Base-by-base conservation (phyloP, 2,888 invertebrate species). In the Coenonympha glycerion region DNA sequence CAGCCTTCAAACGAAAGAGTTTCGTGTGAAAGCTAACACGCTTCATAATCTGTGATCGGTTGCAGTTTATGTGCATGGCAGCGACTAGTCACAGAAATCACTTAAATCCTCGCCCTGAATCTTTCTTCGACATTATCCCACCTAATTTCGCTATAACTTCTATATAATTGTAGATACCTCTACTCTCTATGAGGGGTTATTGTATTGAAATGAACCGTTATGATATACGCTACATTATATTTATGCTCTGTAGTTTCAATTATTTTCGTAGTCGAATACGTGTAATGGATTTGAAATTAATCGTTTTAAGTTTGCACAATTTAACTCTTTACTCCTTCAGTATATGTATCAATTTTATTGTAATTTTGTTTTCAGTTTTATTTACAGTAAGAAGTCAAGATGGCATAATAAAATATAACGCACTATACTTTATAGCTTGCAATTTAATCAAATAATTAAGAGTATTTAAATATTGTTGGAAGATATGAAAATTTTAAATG, bases 281-380 rank as follows among this genome's bases (percentile, higher is more conserved):
- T 36, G 22, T 47, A 26, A 47, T 24, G 42, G 26, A 47, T 51
- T 52, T 51, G 39, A 53, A 44, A 47, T 45, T 37, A 40, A 41
- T 37, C n/a, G 11, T 33, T 49, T 41, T 33, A 36, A 18, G 39
- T 39, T 39, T 30, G 46, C 52, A 40, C 28, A 49, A 46, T 40
- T 37, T 16, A 9, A 46, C 34, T 21, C 21, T 6, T 46, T 39
- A 26, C 21, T 21, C 16, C 30, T 41, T n/a, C n/a, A n/a, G n/a
- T n/a, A n/a, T n/a, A n/a, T 13, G n/a, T 24, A 22, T 11, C 37
- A n/a, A n/a, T n/a, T n/a, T n/a, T n/a, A n/a, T n/a, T n/a, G n/a
- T 46, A 28, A 28, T 41, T 56, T 48, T 28, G 31, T 51, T 51
- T 5, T 33, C n/a, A 22, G 31, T 45, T 45, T n/a, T 45, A 41